phyloP scores from a whole-genome alignment of 1,140 invertebrate genomes.

The Magallana gigas region DNA sequence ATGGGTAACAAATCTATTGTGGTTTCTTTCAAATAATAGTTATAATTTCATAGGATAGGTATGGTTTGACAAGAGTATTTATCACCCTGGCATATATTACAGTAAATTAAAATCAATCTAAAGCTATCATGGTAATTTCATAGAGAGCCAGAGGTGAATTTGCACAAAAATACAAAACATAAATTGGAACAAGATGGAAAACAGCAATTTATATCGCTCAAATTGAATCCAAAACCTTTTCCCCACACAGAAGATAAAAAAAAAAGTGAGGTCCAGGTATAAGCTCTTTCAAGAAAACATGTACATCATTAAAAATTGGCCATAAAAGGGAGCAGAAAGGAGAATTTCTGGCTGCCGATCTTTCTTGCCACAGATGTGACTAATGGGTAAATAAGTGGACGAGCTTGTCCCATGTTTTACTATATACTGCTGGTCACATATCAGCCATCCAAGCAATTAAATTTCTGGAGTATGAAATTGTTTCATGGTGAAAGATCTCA shows the following conservation, averaged over 20 bases:
- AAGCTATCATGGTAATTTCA: too few relatives aligned
- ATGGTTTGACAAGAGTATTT: too few relatives aligned
- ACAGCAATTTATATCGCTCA: too few relatives aligned
- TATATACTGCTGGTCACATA: neutral
- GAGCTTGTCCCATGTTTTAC: neutral
- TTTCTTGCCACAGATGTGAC: slow-evolving; percentile 31
- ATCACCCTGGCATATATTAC: too few relatives aligned
- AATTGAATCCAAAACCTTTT: neutral
- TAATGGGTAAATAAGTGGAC: slow-evolving; percentile 10
- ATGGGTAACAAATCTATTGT: too few relatives aligned
- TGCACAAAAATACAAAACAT: too few relatives aligned
- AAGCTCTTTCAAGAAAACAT: neutral
- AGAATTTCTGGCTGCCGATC: neutral
- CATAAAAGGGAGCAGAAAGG: slow-evolving; percentile 10
- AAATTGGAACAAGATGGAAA: too few relatives aligned
- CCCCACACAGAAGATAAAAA: neutral
- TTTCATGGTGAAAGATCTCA: slow-evolving; percentile 6
- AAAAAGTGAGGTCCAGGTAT: neutral
- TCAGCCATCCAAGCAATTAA: slow-evolving; percentile 8
- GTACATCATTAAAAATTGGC: slow-evolving; percentile 13
- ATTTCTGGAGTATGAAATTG: slow-evolving; percentile 38
- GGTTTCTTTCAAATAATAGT: too few relatives aligned
- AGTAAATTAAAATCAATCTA: too few relatives aligned
- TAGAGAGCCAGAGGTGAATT: too few relatives aligned
- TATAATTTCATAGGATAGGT: too few relatives aligned